Evolutionary conservation across 2,113 vertebrate genomes (phyloP).

Genomic region (Nannospalax galili): DNA sequence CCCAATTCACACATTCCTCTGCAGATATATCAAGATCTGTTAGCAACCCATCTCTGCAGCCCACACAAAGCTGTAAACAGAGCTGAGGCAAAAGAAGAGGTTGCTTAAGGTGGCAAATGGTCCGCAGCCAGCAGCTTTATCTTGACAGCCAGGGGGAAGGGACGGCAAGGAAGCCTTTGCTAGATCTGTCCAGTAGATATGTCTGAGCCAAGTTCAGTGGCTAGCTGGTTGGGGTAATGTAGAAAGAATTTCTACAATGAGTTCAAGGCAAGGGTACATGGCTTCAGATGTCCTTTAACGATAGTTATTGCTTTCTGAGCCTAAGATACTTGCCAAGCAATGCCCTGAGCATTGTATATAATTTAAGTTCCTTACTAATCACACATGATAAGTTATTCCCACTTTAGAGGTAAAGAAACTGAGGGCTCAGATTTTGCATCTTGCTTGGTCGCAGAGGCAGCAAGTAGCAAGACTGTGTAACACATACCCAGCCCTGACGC

Average conservation of each 20-base stretch:
- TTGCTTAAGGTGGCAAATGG: neutral
- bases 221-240: neutral
- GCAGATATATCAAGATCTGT: constrained; percentile 54
- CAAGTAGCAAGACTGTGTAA: neutral
- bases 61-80: constrained; percentile 51
- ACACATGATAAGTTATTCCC: neutral
- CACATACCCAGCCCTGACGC: neutral
- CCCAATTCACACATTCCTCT: constrained; percentile 62
- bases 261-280: neutral
- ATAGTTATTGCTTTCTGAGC: neutral
- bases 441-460: neutral
- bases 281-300: neutral
- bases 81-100: neutral
- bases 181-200: neutral
- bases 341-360: neutral
- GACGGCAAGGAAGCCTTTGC: constrained; percentile 18
- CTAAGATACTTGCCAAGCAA: neutral
- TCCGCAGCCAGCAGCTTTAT: neutral
- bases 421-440: neutral
- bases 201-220: neutral
- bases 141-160: constrained; percentile 28
- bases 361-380: neutral
- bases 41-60: constrained; percentile 59
- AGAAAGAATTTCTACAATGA: neutral
- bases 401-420: neutral